Conservation (phyloP, 30 jellyfish, hydroid and myxozoan species). For the Morbakka virulenta region DNA sequence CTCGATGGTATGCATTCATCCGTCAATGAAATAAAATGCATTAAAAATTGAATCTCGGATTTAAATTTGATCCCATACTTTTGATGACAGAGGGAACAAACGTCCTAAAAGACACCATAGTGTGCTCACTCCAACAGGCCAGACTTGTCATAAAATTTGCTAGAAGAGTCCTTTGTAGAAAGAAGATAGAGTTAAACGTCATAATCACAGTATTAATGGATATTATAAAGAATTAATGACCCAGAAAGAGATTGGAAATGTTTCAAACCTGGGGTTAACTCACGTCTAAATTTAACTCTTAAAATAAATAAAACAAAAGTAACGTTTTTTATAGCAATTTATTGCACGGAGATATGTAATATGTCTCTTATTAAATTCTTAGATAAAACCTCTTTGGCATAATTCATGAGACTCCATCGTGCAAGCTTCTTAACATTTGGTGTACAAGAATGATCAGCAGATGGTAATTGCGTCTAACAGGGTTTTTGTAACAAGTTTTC, state of each 20-base stretch:
- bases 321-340: not conserved
- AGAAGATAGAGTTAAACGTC: no score
- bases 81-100: not conserved
- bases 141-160: not conserved
- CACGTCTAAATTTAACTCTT: no score
- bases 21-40: not conserved
- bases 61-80: not conserved
- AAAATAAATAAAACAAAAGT: no score
- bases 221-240: not conserved
- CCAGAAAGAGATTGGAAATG: not conserved
- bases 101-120: not conserved
- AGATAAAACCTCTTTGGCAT: not conserved
- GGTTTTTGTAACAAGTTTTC: no score
- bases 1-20: not conserved
- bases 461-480: no score
- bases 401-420: no score
- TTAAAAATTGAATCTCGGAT: not conserved
- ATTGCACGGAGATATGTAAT: no score
- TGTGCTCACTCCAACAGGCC: not conserved
- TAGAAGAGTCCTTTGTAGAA: not conserved
- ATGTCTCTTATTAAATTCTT: not conserved
- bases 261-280: no score
- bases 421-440: no score
- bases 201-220: not conserved
- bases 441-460: no score